Base-by-base conservation (phyloP, 92 coral and sea anemone species). In the Actinernus sp. region DNA sequence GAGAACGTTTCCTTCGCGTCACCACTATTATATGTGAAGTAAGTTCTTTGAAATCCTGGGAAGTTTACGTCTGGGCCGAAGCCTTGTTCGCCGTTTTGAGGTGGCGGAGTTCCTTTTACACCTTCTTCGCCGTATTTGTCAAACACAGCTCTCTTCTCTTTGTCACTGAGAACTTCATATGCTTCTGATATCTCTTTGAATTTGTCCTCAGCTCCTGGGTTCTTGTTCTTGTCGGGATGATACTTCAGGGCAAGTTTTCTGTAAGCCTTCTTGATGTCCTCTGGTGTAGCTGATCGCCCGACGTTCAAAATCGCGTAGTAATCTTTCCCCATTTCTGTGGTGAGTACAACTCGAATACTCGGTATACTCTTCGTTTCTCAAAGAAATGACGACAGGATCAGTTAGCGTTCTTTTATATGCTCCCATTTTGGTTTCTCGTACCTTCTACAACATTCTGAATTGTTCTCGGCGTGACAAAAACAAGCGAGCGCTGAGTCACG, bases 121-220 rank as follows among this genome's bases (percentile, higher is more conserved):
- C 98, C 97, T 63, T 94, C 98, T 67, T 91, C 98, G 26, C 98
- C 98, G 37, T 87, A 94, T 26, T 80, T 74, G 63, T 94, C 97
- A 75, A 78, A 94, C 30, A 91, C 65, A 31, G 53, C 79, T 76
- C 86, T 78, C 63, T 94, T 94, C 20, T 87, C 79, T 37, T 78
- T 75, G 47, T 94, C 90, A 56, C 97, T 94, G 50, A 94, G 93
- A 25, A 94, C 90, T 61, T 94, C 98, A 46, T 87, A 94, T 3
- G 98, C 98, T 69, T 91, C 97, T 25, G 98, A 92, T 34, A 94
- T 91, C 57, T 94, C 97, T 64, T 94, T 94, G 72, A 94, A 94
- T 63, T 84, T 94, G 26, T 94, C 98, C 43, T 84, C 97, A 4
- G 98, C 98, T 74, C 71, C 92, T 12, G 94, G 92, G 20, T 58